Base-by-base conservation (phyloP, 2,888 invertebrate species). In the Atethmia centrago region DNA sequence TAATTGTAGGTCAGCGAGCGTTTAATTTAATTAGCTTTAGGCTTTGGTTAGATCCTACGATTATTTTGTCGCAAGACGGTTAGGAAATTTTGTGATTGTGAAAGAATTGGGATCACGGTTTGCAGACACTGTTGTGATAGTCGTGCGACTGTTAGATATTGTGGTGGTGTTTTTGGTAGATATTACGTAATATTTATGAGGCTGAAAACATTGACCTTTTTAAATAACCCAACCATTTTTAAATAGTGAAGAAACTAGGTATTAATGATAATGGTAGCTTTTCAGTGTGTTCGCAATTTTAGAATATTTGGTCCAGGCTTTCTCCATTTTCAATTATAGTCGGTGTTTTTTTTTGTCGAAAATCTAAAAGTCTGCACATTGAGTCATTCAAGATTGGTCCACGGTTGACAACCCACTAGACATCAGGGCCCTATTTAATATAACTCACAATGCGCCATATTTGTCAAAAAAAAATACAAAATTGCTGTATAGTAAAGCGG, bases 1-100 rank as follows among this genome's bases (percentile, higher is more conserved):
- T 85, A 88, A 85, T 88, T 89, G 89, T 88, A 88, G 89, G 89
- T 89, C 89, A 89, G 84, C 74, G 65, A 77, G 85, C 85, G 83
- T 84, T 89, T 88, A 85, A 89, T 89, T 87, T 88, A 89, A 89
- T 89, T 89, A 88, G 83, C 68, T 81, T 78, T 78, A 86, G 83
- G 83, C 36, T 69, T n/a, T 9, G 31, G 58, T n/a, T 58, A 64
- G 40, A 81, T 28, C n/a, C 12, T 65, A 42, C 86, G 86, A 86
- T 63, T 72, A 61, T 84, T 79, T 66, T 74, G 73, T 76, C 79
- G 82, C 66, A 77, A 40, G 47, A 71, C 14, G 0, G 1, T 56
- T 36, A 25, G 25, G 3, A 19, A 74, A 40, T 31, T 45, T 51
- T 42, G 10, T n/a, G 16, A 61, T 67, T 69, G 40, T 0, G 19